Conservation (phyloP, 2,113 vertebrate species). For the Poeciliopsis prolifica region DNA sequence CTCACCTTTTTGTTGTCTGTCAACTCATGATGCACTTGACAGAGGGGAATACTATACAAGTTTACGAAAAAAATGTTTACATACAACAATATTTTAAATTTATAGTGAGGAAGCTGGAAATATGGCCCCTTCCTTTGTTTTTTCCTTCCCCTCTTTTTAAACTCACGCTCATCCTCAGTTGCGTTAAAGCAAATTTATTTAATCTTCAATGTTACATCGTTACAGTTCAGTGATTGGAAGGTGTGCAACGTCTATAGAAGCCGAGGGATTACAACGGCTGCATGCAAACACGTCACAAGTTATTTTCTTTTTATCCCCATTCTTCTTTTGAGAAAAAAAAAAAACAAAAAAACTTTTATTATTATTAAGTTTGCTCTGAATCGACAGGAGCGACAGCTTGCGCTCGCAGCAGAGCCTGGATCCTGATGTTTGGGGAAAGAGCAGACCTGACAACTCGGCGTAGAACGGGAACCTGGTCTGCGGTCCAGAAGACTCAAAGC, state of each 20-base stretch:
- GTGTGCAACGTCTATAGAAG: conserved; percentile 90
- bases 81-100: conserved; percentile 85
- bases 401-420: conserved; percentile 42
- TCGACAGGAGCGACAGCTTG: conserved; percentile 52
- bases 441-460: conserved; percentile 56
- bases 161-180: conserved; percentile 78
- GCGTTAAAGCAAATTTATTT: conserved; percentile 78
- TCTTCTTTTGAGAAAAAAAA: conserved; percentile 9
- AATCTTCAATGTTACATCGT: conserved; percentile 67
- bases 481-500: conserved; percentile 48
- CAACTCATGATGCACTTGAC: conserved; percentile 89
- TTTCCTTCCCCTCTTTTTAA: conserved; percentile 28
- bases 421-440: conserved; percentile 57
- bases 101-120: conserved; percentile 79
- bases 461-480: conserved; percentile 59
- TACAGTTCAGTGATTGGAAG: conserved; percentile 85
- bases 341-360: not conserved
- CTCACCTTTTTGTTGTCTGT: conserved; percentile 79
- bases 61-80: conserved; percentile 94
- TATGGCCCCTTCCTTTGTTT: conserved; percentile 70
- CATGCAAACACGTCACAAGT: conserved; percentile 98
- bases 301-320: conserved; percentile 52
- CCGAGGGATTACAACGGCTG: conserved; percentile 90
- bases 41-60: conserved; percentile 93
- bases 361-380: conserved; percentile 57